phyloP scores from a whole-genome alignment of 2,888 invertebrate species.

The Ethmia dodecea region DNA sequence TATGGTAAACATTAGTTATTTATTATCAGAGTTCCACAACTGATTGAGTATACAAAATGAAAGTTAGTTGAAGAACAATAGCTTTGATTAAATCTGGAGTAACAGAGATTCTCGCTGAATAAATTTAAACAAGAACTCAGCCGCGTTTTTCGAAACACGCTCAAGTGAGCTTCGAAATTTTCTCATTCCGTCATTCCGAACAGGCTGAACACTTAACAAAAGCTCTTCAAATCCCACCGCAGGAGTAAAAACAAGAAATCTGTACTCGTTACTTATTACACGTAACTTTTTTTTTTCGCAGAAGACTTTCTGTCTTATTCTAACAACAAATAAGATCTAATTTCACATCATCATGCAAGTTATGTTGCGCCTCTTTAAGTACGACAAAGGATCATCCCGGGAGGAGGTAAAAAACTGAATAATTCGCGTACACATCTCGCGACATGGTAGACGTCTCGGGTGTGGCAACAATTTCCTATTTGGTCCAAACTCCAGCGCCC shows the following conservation, averaged over 20 bases:
- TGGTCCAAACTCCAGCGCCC: constrained; percentile 41
- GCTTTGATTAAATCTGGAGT: no score
- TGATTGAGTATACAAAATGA: no score
- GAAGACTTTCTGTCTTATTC: constrained; percentile 20
- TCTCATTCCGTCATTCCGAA: constrained; percentile 47
- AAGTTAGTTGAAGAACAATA: no score
- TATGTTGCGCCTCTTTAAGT: constrained; percentile 32
- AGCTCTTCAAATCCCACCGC: constrained; percentile 57
- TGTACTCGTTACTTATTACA: constrained; percentile 33
- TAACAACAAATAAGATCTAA: neutral
- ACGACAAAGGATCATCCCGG: constrained; percentile 40
- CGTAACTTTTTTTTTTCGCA: constrained; percentile 25
- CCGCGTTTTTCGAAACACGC: constrained; percentile 18
- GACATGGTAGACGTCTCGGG: constrained; percentile 55
- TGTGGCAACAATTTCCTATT: constrained; percentile 62
- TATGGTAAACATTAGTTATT: no score
- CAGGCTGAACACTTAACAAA: constrained; percentile 58
- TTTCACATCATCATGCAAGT: neutral
- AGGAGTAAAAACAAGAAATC: constrained; percentile 62
- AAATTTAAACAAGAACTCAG: constrained; percentile 4
- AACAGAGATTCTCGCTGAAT: no score
- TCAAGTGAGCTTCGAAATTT: constrained; percentile 30
- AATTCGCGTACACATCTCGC: constrained; percentile 59
- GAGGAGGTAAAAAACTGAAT: constrained; percentile 63
- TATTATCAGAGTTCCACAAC: no score